Base-by-base conservation (phyloP, 1,140 invertebrate genomes). In the Drosophila willistoni region DNA sequence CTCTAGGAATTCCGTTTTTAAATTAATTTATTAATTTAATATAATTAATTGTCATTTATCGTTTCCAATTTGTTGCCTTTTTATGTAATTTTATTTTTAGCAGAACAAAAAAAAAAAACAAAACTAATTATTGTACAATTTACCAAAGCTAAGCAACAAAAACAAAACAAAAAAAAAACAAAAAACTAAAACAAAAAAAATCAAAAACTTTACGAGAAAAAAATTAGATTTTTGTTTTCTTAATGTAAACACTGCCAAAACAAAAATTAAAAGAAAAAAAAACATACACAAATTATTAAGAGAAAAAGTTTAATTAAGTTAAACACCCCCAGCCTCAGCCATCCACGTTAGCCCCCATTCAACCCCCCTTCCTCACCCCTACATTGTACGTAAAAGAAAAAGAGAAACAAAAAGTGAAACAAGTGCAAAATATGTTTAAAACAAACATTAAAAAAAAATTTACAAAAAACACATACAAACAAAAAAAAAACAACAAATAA, bases 341-440 rank as follows among this genome's bases (percentile, higher is more conserved):
- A 51, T 51, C 44, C 44, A 47, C 14, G 17, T 17, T 17, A 29
- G 29, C 14, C 44, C 44, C 44, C 44, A 10, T 10, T 51, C 44
- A 3, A 14, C 9, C 17, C 17, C n/a, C 44, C 17, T 12, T 9
- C 12, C 36, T 9, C 7, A 12, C 34, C 17, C 17, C 3, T 22
- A 22, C 44, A 51, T 51, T 51, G 44, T 59, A 36, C 56, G 14
- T 59, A 29, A 55, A 39, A 59, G 39, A 66, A 59, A 36, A 44
- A 19, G 36, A 57, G 66, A 68, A 64, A 77, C 42, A 71, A 77
- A 47, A 79, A 68, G 81, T 51, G 44, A 51, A 68, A 86, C 80
- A 86, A 90, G 85, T 90, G 85, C 85, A 90, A 90, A 90, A 85
- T 86, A 90, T 90, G 85, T 90, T 90, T 86, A 82, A 90, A 90